These are phyloP conservation scores for Puffinus mauretanicus DNA, from an alignment of 2,113 vertebrate species.

Conservation along the genomic window DNA sequence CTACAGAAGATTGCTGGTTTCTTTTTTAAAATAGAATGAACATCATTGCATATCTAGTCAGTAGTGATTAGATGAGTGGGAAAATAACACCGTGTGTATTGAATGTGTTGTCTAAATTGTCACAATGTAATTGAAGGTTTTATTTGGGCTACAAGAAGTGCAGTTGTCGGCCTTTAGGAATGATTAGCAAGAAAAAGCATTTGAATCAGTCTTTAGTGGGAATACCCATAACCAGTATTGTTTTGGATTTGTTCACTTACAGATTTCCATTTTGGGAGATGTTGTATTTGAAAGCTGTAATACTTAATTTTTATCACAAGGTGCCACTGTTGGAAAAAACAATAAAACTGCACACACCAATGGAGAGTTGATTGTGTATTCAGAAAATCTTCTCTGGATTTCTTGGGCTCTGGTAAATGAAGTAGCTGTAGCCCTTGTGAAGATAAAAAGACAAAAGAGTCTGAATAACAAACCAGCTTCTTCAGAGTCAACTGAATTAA, in stretches of 20 bases:
- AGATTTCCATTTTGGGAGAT: neutral
- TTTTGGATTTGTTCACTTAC: neutral
- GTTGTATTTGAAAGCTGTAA: neutral
- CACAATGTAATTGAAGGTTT: neutral
- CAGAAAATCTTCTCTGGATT: neutral
- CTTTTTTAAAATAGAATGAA: neutral
- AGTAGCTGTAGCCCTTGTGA: neutral
- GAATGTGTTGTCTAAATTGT: neutral
- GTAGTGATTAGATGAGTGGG: conserved; percentile 7
- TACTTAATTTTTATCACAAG: neutral
- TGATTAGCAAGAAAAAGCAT: neutral
- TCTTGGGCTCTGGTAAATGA: neutral
- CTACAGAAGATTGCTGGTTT: neutral
- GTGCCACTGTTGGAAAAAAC: neutral
- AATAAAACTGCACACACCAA: conserved; percentile 29
- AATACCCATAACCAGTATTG: neutral
- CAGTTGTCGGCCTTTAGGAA: neutral
- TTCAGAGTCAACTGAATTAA: neutral
- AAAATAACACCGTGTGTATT: neutral
- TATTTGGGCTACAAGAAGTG: neutral
- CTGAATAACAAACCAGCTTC: neutral
- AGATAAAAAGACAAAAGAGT: neutral
- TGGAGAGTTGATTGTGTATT: neutral
- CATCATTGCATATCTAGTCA: neutral
- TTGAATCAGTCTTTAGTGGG: neutral